Conservation (phyloP, 2,113 vertebrate species). For the Poeciliopsis retropinna region DNA sequence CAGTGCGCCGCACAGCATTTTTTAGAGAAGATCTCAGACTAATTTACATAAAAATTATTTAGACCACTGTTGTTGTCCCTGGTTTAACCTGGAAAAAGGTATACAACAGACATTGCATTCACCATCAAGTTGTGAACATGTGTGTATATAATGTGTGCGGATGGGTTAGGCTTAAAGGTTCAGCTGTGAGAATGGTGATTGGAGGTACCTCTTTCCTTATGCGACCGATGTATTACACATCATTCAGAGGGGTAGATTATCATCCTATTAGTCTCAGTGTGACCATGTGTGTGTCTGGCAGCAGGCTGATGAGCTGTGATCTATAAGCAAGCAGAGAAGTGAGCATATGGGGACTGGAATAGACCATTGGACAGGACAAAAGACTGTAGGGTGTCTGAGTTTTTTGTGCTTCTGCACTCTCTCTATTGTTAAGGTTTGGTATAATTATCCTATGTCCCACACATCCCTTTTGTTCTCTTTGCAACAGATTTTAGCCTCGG, state of each 20-base stretch:
- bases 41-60: slow-evolving; percentile 5
- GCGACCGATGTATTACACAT: slow-evolving; percentile 65
- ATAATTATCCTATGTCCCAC: slow-evolving; percentile 47
- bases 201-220: slow-evolving; percentile 34
- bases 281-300: slow-evolving; percentile 44
- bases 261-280: slow-evolving; percentile 28
- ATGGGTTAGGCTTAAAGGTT: neutral
- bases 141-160: neutral
- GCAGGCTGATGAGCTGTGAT: slow-evolving; percentile 63
- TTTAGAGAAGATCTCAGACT: neutral
- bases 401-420: slow-evolving; percentile 36
- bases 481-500: slow-evolving; percentile 19
- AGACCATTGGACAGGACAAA: slow-evolving; percentile 68
- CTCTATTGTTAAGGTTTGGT: slow-evolving; percentile 64
- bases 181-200: slow-evolving; percentile 37
- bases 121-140: neutral
- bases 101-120: slow-evolving; percentile 3
- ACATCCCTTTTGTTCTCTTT: slow-evolving; percentile 46
- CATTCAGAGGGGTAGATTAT: slow-evolving; percentile 65
- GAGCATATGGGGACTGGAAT: slow-evolving; percentile 76
- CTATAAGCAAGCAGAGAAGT: slow-evolving; percentile 69
- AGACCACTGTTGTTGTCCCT: slow-evolving; percentile 32
- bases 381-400: slow-evolving; percentile 53
- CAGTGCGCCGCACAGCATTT: neutral
- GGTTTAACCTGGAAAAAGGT: slow-evolving; percentile 19